Evolutionary conservation across 1,140 invertebrate genomes (phyloP).

Genomic region (Colletes latitarsis): DNA sequence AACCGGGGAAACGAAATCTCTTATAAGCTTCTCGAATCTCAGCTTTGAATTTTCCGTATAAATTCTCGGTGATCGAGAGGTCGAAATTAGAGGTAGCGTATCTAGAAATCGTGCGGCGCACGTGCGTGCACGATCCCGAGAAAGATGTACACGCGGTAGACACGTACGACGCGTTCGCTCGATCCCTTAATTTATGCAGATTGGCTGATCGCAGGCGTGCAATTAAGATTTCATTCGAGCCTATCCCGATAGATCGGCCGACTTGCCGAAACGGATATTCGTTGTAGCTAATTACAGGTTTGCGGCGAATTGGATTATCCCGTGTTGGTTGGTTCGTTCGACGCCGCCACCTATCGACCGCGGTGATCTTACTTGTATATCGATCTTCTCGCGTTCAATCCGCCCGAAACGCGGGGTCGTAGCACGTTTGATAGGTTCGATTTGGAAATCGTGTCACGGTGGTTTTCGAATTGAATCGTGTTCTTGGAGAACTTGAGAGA

Average conservation of each 20-base stretch:
- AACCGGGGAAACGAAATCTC: not conserved
- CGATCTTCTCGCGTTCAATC: constrained; percentile 42
- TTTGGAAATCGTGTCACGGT: constrained; percentile 15
- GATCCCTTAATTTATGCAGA: constrained; percentile 66
- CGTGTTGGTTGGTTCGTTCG: constrained; percentile 4
- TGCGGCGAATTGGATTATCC: constrained; percentile 57
- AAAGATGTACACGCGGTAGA: constrained; percentile 3
- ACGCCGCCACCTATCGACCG: constrained; percentile 32
- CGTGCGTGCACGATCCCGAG: not conserved
- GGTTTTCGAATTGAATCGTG: constrained; percentile 11
- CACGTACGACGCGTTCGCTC: constrained; percentile 9
- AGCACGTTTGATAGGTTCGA: constrained; percentile 11
- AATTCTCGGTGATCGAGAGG: not conserved
- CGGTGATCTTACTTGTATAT: constrained; percentile 43
- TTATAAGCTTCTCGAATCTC: not conserved
- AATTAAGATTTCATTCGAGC: constrained; percentile 71
- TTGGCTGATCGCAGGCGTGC: constrained; percentile 56
- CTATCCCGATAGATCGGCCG: constrained; percentile 54
- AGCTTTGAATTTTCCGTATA: not conserved
- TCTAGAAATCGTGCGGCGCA: not conserved
- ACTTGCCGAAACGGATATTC: constrained; percentile 64
- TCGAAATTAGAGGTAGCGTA: too few relatives aligned
- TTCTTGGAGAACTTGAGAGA: too few relatives aligned
- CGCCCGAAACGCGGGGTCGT: constrained; percentile 31
- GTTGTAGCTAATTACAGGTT: constrained; percentile 67